Percentiles rank a stretch among this genome's conserved stretches.
These are phyloP conservation scores for Hycleus phaleratus DNA, from an alignment of 1,140 invertebrate genomes.

Conservation along the genomic window DNA sequence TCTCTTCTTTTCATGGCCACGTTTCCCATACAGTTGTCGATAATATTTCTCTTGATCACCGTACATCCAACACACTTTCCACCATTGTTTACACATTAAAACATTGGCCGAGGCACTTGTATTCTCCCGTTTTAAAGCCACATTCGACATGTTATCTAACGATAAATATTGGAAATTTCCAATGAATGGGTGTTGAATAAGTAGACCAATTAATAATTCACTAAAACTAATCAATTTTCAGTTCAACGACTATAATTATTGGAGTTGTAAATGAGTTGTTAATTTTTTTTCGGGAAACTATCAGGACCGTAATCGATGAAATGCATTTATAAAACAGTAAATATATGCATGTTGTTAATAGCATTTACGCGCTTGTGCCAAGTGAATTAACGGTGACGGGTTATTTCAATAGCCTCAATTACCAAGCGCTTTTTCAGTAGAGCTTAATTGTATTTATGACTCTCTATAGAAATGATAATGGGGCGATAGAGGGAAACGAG, in stretches of 20 bases:
- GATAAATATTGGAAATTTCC: not conserved
- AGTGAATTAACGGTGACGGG: too few species aligned
- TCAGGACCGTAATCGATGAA: too few species aligned
- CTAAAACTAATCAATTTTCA: not conserved
- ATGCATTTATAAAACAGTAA: too few species aligned
- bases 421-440: too few species aligned
- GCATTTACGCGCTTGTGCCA: too few species aligned
- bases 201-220: not conserved
- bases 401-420: too few species aligned
- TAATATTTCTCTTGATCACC: slow-evolving; percentile 78
- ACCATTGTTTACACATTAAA: slow-evolving; percentile 78
- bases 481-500: too few species aligned
- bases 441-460: too few species aligned
- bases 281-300: too few species aligned
- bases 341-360: too few species aligned
- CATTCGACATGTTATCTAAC: slow-evolving; percentile 21
- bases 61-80: slow-evolving; percentile 80
- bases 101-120: slow-evolving; percentile 51
- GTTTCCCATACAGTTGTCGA: slow-evolving; percentile 65
- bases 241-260: not conserved
- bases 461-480: too few species aligned
- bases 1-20: slow-evolving; percentile 23
- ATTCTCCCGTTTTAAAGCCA: slow-evolving; percentile 32
- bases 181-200: not conserved
- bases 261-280: not conserved